phyloP scores from a whole-genome alignment of 2,113 vertebrate species.

The Pristiophorus japonicus region DNA sequence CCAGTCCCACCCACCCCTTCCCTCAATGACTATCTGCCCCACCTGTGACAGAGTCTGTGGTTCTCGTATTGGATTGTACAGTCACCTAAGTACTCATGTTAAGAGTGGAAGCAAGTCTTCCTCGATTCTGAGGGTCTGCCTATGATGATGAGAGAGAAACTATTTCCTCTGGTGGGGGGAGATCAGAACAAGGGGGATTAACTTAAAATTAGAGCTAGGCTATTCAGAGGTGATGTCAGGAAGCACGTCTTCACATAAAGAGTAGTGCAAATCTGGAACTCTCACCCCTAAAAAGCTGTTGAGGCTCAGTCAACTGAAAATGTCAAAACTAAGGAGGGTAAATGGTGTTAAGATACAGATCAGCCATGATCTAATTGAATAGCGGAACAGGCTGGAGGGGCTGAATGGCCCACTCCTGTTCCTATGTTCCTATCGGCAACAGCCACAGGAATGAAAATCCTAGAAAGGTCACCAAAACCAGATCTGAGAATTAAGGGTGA shows the following conservation, averaged over 20 bases:
- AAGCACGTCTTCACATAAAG: neutral
- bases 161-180: neutral
- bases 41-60: no score
- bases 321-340: neutral
- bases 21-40: no score
- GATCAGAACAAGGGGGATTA: neutral
- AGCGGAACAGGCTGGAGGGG: no score
- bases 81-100: no score
- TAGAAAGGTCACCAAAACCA: no score
- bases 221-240: neutral
- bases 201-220: neutral
- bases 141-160: no score
- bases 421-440: neutral
- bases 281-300: neutral
- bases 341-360: neutral
- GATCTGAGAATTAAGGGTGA: neutral
- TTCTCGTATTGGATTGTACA: no score
- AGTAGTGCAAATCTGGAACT: no score
- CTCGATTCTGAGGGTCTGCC: no score
- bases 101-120: no score
- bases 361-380: neutral
- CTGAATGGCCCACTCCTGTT: neutral
- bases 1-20: no score
- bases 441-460: neutral
- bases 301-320: neutral